Evolutionary conservation across 2,113 vertebrate species (phyloP).

Genomic region (Ctenomys sociabilis): DNA sequence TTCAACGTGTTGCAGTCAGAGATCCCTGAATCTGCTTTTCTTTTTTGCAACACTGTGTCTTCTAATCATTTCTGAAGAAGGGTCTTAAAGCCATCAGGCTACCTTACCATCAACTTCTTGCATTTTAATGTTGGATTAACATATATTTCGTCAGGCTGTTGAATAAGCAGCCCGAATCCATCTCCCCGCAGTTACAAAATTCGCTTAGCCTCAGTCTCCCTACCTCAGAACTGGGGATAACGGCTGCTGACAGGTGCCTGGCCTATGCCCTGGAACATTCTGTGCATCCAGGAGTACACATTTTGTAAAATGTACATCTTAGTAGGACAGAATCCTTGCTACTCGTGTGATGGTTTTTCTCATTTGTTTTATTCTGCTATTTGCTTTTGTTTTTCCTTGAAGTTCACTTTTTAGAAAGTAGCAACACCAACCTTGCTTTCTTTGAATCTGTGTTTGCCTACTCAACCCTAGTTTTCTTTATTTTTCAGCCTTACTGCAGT

Average conservation of each 20-base stretch:
- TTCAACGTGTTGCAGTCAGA: background rate
- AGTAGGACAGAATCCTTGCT: background rate
- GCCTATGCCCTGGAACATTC: background rate
- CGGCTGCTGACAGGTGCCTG: background rate
- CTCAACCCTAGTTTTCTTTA: background rate
- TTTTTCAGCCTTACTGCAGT: background rate
- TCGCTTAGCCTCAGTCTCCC: background rate
- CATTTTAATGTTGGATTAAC: background rate
- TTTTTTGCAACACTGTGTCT: background rate
- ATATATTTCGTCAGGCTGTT: background rate
- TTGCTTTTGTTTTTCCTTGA: background rate
- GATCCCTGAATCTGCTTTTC: background rate
- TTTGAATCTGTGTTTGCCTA: background rate
- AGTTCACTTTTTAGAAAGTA: background rate
- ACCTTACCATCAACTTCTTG: background rate
- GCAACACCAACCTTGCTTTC: background rate
- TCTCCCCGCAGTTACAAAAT: background rate
- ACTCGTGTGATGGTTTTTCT: background rate
- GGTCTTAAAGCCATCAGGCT: background rate
- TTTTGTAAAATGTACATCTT: background rate
- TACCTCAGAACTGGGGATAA: background rate
- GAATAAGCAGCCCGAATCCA: background rate
- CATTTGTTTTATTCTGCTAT: background rate
- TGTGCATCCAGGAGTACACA: background rate
- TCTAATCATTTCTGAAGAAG: background rate